A percentile compares a stretch with the other conserved stretches of the same genome.
phyloP scores from a whole-genome alignment of 2,888 invertebrate genomes.

The Himalopsyche anomala region DNA sequence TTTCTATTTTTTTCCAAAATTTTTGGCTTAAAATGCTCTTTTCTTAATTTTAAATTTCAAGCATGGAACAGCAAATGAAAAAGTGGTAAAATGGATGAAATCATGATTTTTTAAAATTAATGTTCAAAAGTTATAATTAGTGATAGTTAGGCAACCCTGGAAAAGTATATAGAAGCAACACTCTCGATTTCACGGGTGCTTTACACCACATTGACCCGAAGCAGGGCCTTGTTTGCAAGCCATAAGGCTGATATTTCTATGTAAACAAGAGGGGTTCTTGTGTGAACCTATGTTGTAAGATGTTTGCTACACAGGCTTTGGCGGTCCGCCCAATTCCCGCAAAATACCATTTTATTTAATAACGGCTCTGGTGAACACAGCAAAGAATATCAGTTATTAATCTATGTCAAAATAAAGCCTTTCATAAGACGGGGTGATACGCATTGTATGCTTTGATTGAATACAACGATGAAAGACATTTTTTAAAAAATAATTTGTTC shows the following conservation, averaged over 20 bases:
- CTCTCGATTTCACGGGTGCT: slow-evolving; percentile 37
- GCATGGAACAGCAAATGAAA: no score
- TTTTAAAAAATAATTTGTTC: slow-evolving; percentile 35
- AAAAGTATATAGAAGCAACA: background rate
- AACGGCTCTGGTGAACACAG: slow-evolving; percentile 47
- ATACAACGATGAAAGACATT: background rate
- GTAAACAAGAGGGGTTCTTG: slow-evolving; percentile 35
- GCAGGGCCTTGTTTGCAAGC: slow-evolving; percentile 1
- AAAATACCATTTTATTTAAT: slow-evolving; percentile 58
- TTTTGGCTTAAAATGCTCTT: no score
- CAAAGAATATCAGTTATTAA: slow-evolving; percentile 54
- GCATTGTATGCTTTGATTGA: slow-evolving; percentile 42
- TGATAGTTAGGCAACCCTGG: slow-evolving; percentile 36
- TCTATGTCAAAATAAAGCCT: slow-evolving; percentile 54
- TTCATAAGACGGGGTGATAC: slow-evolving; percentile 28
- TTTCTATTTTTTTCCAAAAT: no score
- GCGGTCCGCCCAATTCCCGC: slow-evolving; percentile 34
- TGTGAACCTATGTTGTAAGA: slow-evolving; percentile 22
- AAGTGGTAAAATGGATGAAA: no score
- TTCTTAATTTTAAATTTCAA: no score
- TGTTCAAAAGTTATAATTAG: slow-evolving; percentile 7
- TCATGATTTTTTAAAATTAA: background rate
- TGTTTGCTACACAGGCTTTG: slow-evolving; percentile 38
- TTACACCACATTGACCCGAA: slow-evolving; percentile 34
- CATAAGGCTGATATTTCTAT: slow-evolving; percentile 49